A percentile compares a stretch with the other conserved stretches of the same genome.
These are phyloP conservation scores for Mythimna vitellina DNA, from an alignment of 2,888 invertebrate species.

Conservation along the genomic window DNA sequence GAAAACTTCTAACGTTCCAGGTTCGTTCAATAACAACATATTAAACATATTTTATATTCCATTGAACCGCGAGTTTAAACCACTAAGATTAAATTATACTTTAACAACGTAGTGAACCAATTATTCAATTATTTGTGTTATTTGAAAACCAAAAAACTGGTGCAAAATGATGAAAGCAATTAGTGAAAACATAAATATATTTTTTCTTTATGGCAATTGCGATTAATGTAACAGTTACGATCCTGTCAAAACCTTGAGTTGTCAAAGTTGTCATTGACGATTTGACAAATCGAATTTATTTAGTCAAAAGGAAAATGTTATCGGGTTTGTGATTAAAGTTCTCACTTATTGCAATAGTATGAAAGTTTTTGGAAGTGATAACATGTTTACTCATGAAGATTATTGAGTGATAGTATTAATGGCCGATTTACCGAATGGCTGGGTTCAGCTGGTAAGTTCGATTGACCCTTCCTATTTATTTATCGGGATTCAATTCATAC, in stretches of 20 bases:
- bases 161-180: background rate
- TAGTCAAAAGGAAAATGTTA: conserved; percentile 70
- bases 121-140: background rate
- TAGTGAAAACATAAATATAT: background rate
- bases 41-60: background rate
- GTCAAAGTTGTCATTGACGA: conserved; percentile 55
- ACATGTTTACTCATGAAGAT: conserved; percentile 67
- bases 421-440: conserved; percentile 90
- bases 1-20: background rate
- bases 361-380: conserved; percentile 67
- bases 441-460: conserved; percentile 89
- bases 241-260: conserved; percentile 25
- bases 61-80: background rate
- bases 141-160: background rate
- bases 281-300: conserved; percentile 61
- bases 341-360: conserved; percentile 71
- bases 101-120: too few relatives aligned
- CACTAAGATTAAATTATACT: too few relatives aligned
- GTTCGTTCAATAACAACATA: background rate
- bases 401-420: conserved; percentile 83
- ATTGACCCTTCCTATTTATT: conserved; percentile 63
- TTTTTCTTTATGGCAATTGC: background rate
- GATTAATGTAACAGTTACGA: background rate
- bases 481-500: conserved; percentile 75
- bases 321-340: conserved; percentile 68